A percentile compares a stretch with the other conserved stretches of the same genome.
These are phyloP conservation scores for Campoplex capitator DNA, from an alignment of 2,888 invertebrate species.

Conservation along the genomic window DNA sequence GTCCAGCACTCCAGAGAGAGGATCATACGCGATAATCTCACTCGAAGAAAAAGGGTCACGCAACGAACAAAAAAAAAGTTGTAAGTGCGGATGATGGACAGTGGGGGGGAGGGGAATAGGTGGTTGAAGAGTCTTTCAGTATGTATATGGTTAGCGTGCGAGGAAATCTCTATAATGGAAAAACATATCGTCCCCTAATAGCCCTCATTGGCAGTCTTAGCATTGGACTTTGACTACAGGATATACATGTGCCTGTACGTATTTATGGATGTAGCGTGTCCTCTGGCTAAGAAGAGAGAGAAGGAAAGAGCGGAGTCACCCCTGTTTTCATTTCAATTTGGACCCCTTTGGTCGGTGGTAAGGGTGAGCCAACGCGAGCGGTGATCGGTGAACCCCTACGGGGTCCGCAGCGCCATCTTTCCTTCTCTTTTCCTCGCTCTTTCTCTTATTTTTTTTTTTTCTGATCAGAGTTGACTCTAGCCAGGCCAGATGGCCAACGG, in stretches of 20 bases:
- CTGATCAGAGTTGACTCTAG: conserved; percentile 51
- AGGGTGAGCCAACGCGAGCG: conserved; percentile 77
- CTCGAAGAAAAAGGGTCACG: conserved; percentile 47
- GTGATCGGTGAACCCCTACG: conserved; percentile 75
- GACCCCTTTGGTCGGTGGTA: conserved; percentile 77
- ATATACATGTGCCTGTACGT: background rate
- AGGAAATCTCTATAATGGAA: conserved; percentile 81
- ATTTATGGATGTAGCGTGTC: conserved; percentile 54
- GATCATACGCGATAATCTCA: conserved; percentile 51
- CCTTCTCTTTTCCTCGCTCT: conserved; percentile 42
- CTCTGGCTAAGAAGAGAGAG: conserved; percentile 70
- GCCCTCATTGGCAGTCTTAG: conserved; percentile 84
- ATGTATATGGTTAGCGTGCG: conserved; percentile 55
- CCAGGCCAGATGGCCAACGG: conserved; percentile 72
- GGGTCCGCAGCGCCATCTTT: conserved; percentile 50
- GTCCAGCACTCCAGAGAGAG: conserved; percentile 18
- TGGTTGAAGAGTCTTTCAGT: conserved; percentile 37
- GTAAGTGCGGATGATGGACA: conserved; percentile 13
- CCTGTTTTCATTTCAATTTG: conserved; percentile 85
- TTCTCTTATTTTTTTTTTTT: conserved; percentile 27
- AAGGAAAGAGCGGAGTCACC: conserved; percentile 57
- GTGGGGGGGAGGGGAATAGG: background rate
- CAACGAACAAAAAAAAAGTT: conserved; percentile 34
- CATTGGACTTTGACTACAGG: conserved; percentile 57
- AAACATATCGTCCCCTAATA: conserved; percentile 85